Evolutionary conservation across 2,113 vertebrate species (phyloP).

Genomic region (Siphamia tubifer): DNA sequence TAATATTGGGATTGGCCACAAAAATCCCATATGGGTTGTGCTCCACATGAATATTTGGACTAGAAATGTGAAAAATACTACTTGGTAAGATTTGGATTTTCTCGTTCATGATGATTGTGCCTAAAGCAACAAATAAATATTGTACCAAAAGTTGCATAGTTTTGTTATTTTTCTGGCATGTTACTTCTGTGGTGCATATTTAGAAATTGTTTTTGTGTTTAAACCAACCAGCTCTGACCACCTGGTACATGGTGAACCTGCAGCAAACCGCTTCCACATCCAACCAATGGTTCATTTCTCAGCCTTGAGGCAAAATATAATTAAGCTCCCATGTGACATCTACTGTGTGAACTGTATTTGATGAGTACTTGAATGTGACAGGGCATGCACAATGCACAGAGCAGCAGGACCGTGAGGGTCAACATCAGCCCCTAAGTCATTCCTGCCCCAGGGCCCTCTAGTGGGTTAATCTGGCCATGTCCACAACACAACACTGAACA

Average conservation of each 20-base stretch:
- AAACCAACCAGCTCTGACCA: neutral
- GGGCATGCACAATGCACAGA: neutral
- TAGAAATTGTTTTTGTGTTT: neutral
- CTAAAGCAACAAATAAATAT: too few relatives aligned
- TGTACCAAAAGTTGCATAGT: neutral
- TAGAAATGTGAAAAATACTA: too few relatives aligned
- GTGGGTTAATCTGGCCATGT: too few relatives aligned
- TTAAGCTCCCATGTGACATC: neutral
- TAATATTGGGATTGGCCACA: too few relatives aligned
- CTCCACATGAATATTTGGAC: too few relatives aligned
- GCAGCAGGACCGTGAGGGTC: neutral
- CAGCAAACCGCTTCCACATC: neutral
- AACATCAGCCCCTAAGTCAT: neutral
- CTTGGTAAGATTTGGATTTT: too few relatives aligned
- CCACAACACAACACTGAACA: too few relatives aligned
- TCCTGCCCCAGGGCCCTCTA: neutral
- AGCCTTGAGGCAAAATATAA: constrained; percentile 13
- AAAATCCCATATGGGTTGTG: too few relatives aligned
- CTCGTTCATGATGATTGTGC: too few relatives aligned
- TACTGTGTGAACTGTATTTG: constrained; percentile 3
- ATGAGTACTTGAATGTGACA: neutral
- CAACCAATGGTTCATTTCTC: neutral
- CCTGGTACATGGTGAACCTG: neutral
- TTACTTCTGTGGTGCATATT: neutral
- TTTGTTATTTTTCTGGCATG: neutral